These are phyloP conservation scores for Cheilosia urbana DNA, from an alignment of 2,888 invertebrate genomes.

Conservation along the genomic window DNA sequence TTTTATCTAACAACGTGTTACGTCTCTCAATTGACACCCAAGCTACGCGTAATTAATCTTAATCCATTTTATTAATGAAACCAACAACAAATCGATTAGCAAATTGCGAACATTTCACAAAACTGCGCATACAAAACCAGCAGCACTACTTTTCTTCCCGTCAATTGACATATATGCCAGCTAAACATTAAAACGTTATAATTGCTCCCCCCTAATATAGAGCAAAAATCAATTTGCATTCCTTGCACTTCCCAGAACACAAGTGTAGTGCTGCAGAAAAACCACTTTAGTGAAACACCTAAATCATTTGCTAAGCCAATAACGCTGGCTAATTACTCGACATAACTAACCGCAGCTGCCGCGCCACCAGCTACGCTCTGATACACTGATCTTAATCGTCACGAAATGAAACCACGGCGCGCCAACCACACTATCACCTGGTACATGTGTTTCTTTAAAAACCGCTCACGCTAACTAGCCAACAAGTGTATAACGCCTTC, in stretches of 20 bases:
- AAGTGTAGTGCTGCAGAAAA: constrained; percentile 35
- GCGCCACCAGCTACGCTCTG: constrained; percentile 61
- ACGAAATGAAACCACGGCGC: constrained; percentile 4
- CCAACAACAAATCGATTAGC: constrained; percentile 20
- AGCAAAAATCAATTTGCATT: constrained; percentile 60
- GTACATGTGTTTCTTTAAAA: constrained; percentile 61
- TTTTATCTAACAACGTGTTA: no score
- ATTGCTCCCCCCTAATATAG: constrained; percentile 43
- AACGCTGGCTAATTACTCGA: constrained; percentile 67
- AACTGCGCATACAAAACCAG: constrained; percentile 11
- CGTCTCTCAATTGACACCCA: constrained; percentile 2
- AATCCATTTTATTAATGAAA: constrained; percentile 10
- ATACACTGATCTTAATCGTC: constrained; percentile 64
- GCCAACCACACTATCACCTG: constrained; percentile 34
- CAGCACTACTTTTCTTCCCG: constrained; percentile 27
- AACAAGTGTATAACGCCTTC: constrained; percentile 72
- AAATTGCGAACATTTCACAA: constrained; percentile 25
- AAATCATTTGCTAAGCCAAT: constrained; percentile 72
- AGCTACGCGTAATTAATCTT: neutral
- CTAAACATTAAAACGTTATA: constrained; percentile 18
- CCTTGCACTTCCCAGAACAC: constrained; percentile 29
- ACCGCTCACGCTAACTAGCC: constrained; percentile 52
- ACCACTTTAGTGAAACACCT: constrained; percentile 52
- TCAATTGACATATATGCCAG: constrained; percentile 19
- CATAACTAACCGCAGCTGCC: constrained; percentile 17